Conservation (phyloP, 1,140 invertebrate genomes). For the Phthorimaea operculella region DNA sequence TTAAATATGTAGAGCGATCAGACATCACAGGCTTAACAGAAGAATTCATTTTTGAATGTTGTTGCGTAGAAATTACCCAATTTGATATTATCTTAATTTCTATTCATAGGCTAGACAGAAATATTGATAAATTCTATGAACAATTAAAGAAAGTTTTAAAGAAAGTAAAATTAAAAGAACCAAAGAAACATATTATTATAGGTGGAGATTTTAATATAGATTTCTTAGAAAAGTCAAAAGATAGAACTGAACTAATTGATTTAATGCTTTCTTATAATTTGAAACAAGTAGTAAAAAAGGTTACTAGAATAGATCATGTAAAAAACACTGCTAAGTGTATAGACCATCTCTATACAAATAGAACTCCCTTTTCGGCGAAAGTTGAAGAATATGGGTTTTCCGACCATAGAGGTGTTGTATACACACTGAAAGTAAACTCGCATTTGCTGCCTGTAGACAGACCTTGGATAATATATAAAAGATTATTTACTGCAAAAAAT, state of each 20-base stretch:
- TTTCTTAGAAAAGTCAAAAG: not conserved
- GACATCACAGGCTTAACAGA: not conserved
- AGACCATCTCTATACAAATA: slow-evolving; percentile 1
- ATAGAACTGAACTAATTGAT: not conserved
- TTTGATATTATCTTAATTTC: not conserved
- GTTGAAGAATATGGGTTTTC: slow-evolving; percentile 6
- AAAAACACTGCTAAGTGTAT: slow-evolving; percentile 5
- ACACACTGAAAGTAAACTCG: not conserved
- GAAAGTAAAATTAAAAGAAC: not conserved
- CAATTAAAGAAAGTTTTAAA: not conserved
- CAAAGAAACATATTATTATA: slow-evolving; percentile 1
- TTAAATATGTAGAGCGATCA: not conserved
- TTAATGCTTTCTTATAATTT: not conserved
- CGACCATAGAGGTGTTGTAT: slow-evolving; percentile 4
- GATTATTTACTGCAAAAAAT: slow-evolving; percentile 1
- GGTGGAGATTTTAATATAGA: slow-evolving; percentile 2
- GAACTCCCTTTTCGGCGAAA: not conserved
- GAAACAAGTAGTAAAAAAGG: slow-evolving; percentile 1
- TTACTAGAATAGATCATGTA: not conserved
- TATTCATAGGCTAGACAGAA: not conserved
- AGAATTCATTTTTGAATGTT: slow-evolving; percentile 1
- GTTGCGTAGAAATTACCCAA: not conserved
- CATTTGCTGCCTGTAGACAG: not conserved
- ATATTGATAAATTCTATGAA: not conserved
- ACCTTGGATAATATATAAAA: not conserved